These are phyloP conservation scores for Troglohyphantes excavatus DNA, from an alignment of 2,888 invertebrate species.

Conservation along the genomic window DNA sequence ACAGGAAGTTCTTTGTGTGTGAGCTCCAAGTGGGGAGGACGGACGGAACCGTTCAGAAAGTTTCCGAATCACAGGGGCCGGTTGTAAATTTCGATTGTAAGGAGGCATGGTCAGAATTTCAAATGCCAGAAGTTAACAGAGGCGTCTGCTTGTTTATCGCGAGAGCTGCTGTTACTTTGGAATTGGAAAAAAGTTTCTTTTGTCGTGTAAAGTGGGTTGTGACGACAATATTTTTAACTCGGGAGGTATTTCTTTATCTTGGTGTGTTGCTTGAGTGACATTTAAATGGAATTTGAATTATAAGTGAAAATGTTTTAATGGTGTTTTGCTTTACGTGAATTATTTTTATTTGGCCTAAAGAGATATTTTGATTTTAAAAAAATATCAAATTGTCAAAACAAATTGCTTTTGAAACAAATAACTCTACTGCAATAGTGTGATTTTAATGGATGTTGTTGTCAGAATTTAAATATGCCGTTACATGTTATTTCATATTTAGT, in stretches of 20 bases:
- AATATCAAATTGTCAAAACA: no score
- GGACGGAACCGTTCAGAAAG: conserved; percentile 28
- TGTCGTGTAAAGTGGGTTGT: neutral
- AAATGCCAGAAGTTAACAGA: neutral
- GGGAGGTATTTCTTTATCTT: neutral
- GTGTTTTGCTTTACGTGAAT: no score
- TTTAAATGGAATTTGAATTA: neutral
- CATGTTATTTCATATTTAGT: no score
- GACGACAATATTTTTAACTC: neutral
- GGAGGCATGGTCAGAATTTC: conserved; percentile 2
- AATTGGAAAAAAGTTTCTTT: neutral
- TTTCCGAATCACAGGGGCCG: conserved; percentile 42
- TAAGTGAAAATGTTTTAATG: no score
- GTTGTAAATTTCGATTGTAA: conserved; percentile 50
- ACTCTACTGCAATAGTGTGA: no score
- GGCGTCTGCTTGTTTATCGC: neutral
- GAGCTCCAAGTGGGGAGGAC: conserved; percentile 9
- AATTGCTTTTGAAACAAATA: no score
- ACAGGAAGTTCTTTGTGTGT: conserved; percentile 63
- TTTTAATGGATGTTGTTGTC: no score
- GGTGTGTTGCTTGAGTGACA: neutral
- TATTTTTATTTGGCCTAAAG: no score
- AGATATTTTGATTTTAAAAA: no score
- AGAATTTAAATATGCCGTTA: no score
- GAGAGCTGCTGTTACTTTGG: neutral